A percentile compares a stretch with the other conserved stretches of the same genome.
phyloP scores from a whole-genome alignment of 2,797 vertebrate genomes.

The Myiothlypis coronata region DNA sequence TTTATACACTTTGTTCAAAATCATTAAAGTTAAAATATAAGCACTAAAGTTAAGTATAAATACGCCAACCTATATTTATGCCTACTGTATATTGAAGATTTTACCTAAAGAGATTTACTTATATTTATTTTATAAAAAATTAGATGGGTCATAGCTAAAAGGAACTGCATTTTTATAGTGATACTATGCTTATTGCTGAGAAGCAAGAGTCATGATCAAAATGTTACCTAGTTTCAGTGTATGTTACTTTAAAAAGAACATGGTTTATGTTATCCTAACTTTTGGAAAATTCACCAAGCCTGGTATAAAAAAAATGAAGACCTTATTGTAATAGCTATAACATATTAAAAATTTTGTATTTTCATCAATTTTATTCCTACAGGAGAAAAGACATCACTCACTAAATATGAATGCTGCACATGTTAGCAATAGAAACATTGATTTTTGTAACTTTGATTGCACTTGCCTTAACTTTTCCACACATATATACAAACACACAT shows the following conservation, averaged over 20 bases:
- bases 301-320: conserved; percentile 29
- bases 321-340: conserved; percentile 21
- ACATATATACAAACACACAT: conserved; percentile 8
- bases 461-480: conserved; percentile 75
- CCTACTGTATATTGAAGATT: conserved; percentile 20
- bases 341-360: conserved; percentile 52
- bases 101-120: conserved; percentile 29
- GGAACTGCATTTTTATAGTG: neutral
- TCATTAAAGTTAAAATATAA: conserved; percentile 3
- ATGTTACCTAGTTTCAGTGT: conserved; percentile 2
- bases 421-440: conserved; percentile 72
- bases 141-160: neutral
- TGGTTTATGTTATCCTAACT: neutral
- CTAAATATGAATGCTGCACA: conserved; percentile 73
- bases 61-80: conserved; percentile 22
- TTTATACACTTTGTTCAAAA: neutral
- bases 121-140: conserved; percentile 25
- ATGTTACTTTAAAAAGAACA: neutral
- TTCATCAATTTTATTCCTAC: conserved; percentile 45
- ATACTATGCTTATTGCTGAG: neutral
- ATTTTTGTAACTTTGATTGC: conserved; percentile 73
- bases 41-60: neutral
- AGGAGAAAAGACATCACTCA: conserved; percentile 46
- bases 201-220: neutral
- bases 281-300: neutral